phyloP scores from a whole-genome alignment of 2,888 invertebrate species.

The Drosophila ezoana region DNA sequence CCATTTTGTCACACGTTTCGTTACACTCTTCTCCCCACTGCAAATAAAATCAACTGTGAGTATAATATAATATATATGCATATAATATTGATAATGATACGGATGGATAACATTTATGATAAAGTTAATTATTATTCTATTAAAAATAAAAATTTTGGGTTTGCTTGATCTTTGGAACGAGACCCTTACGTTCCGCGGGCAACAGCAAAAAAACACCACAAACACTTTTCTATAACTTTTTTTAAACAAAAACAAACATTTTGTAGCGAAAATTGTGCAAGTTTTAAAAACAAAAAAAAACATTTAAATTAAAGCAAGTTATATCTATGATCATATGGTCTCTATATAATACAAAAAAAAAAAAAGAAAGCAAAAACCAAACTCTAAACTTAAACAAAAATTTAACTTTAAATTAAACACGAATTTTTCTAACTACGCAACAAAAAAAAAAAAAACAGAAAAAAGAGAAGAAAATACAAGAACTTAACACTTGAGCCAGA shows the following conservation, averaged over 20 bases:
- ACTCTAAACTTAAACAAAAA: slow-evolving; percentile 81
- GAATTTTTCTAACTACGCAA: slow-evolving; percentile 74
- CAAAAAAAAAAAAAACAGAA: slow-evolving; percentile 20
- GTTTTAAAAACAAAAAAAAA: slow-evolving; percentile 64
- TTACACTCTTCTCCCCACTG: slow-evolving; percentile 73
- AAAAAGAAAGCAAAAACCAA: slow-evolving; percentile 27
- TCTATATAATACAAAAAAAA: slow-evolving; percentile 29
- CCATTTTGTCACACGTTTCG: slow-evolving; percentile 36
- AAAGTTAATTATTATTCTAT: slow-evolving; percentile 44
- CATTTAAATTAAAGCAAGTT: slow-evolving; percentile 52
- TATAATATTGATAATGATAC: slow-evolving; percentile 44
- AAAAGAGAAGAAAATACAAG: slow-evolving; percentile 4
- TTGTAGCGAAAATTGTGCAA: slow-evolving; percentile 80
- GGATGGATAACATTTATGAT: slow-evolving; percentile 38
- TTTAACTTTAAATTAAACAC: slow-evolving; percentile 72
- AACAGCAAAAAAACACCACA: slow-evolving; percentile 62
- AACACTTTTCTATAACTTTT: slow-evolving; percentile 81
- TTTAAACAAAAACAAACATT: slow-evolving; percentile 69
- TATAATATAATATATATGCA: slow-evolving; percentile 59
- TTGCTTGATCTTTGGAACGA: slow-evolving; percentile 73
- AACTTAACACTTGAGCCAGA: slow-evolving; percentile 16
- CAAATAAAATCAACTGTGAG: slow-evolving; percentile 73
- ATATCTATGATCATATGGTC: slow-evolving; percentile 44
- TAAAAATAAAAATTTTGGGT: slow-evolving; percentile 49
- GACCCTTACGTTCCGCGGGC: slow-evolving; percentile 44